Evolutionary conservation across 2,888 invertebrate species (phyloP), one percentile per base, ranked within the genome.

Genomic region (Acrobasis suavella): DNA sequence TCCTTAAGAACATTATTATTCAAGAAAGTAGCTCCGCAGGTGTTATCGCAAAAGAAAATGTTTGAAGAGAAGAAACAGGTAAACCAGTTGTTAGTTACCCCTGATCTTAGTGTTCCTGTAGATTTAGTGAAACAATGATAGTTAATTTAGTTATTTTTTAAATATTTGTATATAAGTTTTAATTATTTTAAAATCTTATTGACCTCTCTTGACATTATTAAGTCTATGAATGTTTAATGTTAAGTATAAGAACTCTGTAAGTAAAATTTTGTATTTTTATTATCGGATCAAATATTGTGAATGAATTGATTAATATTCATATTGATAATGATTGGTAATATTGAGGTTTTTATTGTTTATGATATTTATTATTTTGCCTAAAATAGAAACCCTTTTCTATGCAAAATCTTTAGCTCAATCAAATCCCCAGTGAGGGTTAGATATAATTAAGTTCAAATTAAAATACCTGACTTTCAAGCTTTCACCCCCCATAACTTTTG

Each of bases 91-190:
- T 72, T 91, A 67, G 70, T 83, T 5, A 77, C 84, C 16, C 80
- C 85, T 59, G 83, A 89, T 63, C 67, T 89, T 64, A 85, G 75
- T 77, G 84, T 91, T 67, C 89, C 91, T 3, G 60, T 87, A 65
- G 85, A 86, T 71, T 69, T 89, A 67, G 68, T 90, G 50, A 87
- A 83, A 69, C 86, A 90, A 82, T 89, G 82, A 87, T 82, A 83
- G 70, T 60, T 58, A 68, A 63, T 62, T 12, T 54, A 63, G 22
- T 58, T 65, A 32, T 14, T 50, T 22, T 71, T 71, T 65, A 66
- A 38, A 2, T 17, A 52, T 60, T 39, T 51, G 17, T 51, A 60
- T n/a, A 60, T 58, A 64, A 59, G 14, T 42, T 60, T 63, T 55
- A 65, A 64, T 64, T 62, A 10, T 51, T 1, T 10, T 17, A 14